Evolutionary conservation across 2,888 invertebrate species (phyloP), one percentile per base, ranked within the genome.

Genomic region (Metopia argyrocephala): DNA sequence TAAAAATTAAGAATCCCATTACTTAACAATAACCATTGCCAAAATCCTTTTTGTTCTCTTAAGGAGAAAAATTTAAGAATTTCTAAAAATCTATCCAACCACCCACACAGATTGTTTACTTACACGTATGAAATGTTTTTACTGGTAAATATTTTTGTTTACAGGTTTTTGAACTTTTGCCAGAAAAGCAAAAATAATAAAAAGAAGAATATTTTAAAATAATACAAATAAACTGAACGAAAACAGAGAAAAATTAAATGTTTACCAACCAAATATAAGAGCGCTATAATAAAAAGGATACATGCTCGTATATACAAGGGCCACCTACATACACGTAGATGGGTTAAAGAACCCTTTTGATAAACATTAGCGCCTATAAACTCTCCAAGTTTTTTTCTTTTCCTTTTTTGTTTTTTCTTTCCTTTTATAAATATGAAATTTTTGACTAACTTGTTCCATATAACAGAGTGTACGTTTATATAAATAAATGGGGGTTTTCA

Each of bases 141-240:
- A 45, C 6, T 2, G 15, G 48, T 27, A 31, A 57, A 65, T 23
- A 50, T 1, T 64, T 69, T 62, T 62, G 31, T 62, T 75, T 76
- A 54, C 62, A 76, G 69, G 48, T 50, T 69, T 76, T 76, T 76
- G 76, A 76, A 69, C 76, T 76, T 62, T 56, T 76, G 69, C 69
- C 69, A 76, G 56, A 75, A 52, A 38, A 38, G 38, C 12, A 38
- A 38, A 38, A 38, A 38, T 0, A 31, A 5, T 9, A 52, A 15
- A 52, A 20, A 38, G 54, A 5, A 15, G 15, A 38, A 38, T 3
- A 38, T 9, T 38, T 12, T 9, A 38, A 38, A 38, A 12, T 68
- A 50, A 7, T 68, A 66, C 50, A 50, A 66, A 74, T 52, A 66
- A 59, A 65, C 25, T 31, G 38, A 12, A 38, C 12, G 38, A 38